Base-by-base conservation (phyloP, 2,797 vertebrate species). In the Remorina albescens region DNA sequence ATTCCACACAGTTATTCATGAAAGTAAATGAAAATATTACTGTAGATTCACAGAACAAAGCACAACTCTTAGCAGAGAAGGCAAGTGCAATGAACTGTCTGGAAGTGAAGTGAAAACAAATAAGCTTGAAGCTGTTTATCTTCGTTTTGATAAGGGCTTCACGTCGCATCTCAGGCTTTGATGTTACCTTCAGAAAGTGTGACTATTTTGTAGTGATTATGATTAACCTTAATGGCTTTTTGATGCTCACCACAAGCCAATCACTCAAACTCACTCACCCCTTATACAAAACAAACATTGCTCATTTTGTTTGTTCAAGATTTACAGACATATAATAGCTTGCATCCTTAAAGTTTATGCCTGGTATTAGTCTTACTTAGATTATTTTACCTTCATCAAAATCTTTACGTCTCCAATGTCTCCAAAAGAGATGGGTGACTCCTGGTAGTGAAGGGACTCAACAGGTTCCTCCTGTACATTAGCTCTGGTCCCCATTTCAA, bases 321-420 rank as follows among this genome's bases (percentile, higher is more conserved):
- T 25, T 23, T 16, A n/a, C 55, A 58, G 47, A 66, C 12, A 41
- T 2, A 39, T 0, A 21, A 21, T 16, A 7, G 0, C 4, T 50
- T 3, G 51, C 68, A 41, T 69, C 26, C 32, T 34, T 6, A 15
- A 46, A 25, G 67, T 10, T 2, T 47, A 13, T 55, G 9, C 2
- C 44, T 46, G 59, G 21, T 50, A 8, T 53, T 18, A 32, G 1
- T 61, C 0, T 30, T 30, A 30, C 30, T 30, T 3, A 13, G 6
- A 16, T 30, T 47, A 8, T 54, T 76, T 81, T 91, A 94, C 93
- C 91, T 92, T 83, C 11, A 85, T 70, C 23, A 88, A 75, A 47
- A 83, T 66, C 42, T 78, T 76, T 34, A 81, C 71, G 42, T 86
- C 85, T 55, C 26, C 73, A 53, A 76, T 66, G 26, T 92, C 86